Percentiles rank a stretch among this genome's conserved stretches.
Evolutionary conservation across 1,140 invertebrate species (phyloP).

Genomic region (Calliopsis andreniformis): DNA sequence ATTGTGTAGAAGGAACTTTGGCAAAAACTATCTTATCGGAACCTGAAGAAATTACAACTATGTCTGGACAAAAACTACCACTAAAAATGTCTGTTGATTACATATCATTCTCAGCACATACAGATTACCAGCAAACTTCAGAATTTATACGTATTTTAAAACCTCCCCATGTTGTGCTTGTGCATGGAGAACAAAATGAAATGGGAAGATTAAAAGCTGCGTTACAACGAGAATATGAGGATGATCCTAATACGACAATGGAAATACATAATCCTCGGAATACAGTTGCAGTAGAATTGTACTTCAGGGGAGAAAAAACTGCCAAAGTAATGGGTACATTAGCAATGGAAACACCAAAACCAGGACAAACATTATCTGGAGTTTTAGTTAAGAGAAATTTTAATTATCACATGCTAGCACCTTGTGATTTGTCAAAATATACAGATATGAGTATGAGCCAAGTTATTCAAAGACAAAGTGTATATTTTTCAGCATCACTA

Average conservation of each 20-base stretch:
- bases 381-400: slow-evolving; percentile 99
- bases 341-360: slow-evolving; percentile 90
- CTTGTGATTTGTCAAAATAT: slow-evolving; percentile 96
- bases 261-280: slow-evolving; percentile 98
- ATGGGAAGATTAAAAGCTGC: slow-evolving; percentile 98
- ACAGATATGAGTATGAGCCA: slow-evolving; percentile 97
- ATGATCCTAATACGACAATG: slow-evolving; percentile 92
- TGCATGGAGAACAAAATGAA: slow-evolving; percentile 99
- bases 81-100: slow-evolving; percentile 99
- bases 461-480: slow-evolving; percentile 94
- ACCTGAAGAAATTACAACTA: slow-evolving; percentile 97
- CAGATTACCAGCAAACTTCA: slow-evolving; percentile 99
- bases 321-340: slow-evolving; percentile 98
- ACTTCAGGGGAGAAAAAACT: slow-evolving; percentile 98
- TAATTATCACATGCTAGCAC: slow-evolving; percentile 97
- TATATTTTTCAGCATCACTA: slow-evolving; percentile 92
- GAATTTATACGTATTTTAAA: slow-evolving; percentile 97
- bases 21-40: slow-evolving; percentile 99
- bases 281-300: slow-evolving; percentile 94
- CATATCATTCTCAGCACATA: slow-evolving; percentile 99
- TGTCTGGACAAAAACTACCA: slow-evolving; percentile 97
- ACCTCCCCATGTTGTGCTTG: slow-evolving; percentile 97
- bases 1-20: slow-evolving; percentile 99
- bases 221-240: slow-evolving; percentile 96
- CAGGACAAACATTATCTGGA: slow-evolving; percentile 92